Conservation (phyloP, 2,113 vertebrate species). For the Meleagris gallopavo region DNA sequence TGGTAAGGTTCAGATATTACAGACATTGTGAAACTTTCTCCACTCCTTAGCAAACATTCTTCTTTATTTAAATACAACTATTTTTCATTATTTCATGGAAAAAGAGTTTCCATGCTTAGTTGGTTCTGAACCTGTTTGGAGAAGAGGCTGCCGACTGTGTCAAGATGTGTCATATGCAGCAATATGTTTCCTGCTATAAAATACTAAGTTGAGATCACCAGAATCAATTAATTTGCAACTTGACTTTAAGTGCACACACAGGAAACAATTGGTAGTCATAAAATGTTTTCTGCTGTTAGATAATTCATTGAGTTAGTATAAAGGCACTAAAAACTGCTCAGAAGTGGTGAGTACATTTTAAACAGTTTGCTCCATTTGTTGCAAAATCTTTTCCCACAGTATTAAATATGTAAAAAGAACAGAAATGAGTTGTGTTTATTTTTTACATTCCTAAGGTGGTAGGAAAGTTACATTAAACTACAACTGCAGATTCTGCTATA, state of each 20-base stretch:
- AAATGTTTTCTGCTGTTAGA: conserved; percentile 27
- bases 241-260: conserved; percentile 37
- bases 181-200: conserved; percentile 51
- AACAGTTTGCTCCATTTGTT: conserved; percentile 58
- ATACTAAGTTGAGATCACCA: conserved; percentile 36
- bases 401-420: conserved; percentile 53
- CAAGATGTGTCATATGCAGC: conserved; percentile 59
- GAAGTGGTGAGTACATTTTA: conserved; percentile 33
- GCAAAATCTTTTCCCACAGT: conserved; percentile 33
- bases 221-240: conserved; percentile 54
- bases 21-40: conserved; percentile 28
- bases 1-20: conserved; percentile 4
- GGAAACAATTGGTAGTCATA: conserved; percentile 15
- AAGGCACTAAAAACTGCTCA: conserved; percentile 41
- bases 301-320: conserved; percentile 55
- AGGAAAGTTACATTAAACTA: conserved; percentile 57
- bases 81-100: not conserved
- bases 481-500: conserved; percentile 44
- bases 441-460: conserved; percentile 49
- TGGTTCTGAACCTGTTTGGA: conserved; percentile 46
- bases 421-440: conserved; percentile 48
- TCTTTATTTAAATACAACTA: conserved; percentile 47
- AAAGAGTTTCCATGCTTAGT: conserved; percentile 41
- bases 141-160: conserved; percentile 14
- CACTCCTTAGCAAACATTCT: conserved; percentile 38